These are phyloP conservation scores for Acanthoscelides obtectus DNA, from an alignment of 2,888 invertebrate species.

Conservation along the genomic window DNA sequence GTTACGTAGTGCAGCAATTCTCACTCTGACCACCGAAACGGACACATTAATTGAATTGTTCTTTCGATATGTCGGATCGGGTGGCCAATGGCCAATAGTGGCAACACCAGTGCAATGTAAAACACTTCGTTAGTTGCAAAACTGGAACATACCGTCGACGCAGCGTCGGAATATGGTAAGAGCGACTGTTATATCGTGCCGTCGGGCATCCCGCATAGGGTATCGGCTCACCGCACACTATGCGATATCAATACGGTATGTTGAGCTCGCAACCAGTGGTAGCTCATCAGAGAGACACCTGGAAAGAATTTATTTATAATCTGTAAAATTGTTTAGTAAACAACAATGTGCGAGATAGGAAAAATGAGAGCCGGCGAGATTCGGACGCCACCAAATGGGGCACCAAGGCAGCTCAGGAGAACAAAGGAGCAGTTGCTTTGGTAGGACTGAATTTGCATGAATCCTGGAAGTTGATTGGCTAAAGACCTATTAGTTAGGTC, in stretches of 20 bases:
- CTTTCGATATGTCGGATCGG: background rate
- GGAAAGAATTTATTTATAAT: too few species aligned
- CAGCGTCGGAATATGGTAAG: background rate
- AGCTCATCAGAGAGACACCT: background rate
- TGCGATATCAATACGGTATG: background rate
- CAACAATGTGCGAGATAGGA: too few species aligned
- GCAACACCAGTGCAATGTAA: background rate
- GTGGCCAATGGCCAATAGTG: too few species aligned
- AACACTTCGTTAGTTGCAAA: background rate
- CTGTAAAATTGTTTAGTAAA: too few species aligned
- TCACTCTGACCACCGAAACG: background rate
- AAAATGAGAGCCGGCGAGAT: too few species aligned
- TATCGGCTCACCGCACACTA: background rate
- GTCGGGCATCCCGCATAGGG: background rate
- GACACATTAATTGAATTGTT: background rate
- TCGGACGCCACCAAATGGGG: too few species aligned
- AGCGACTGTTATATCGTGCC: background rate
- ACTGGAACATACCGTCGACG: background rate
- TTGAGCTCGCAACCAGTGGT: background rate
- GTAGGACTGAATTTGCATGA: too few species aligned
- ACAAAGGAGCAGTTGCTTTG: too few species aligned
- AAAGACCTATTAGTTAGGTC: too few species aligned
- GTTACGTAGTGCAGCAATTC: background rate
- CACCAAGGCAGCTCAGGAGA: too few species aligned
- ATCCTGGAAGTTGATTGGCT: too few species aligned